Percentiles rank a stretch among this genome's conserved stretches.
These are phyloP conservation scores for Apodemus sylvaticus DNA, from an alignment of 2,113 vertebrate genomes.

Conservation along the genomic window DNA sequence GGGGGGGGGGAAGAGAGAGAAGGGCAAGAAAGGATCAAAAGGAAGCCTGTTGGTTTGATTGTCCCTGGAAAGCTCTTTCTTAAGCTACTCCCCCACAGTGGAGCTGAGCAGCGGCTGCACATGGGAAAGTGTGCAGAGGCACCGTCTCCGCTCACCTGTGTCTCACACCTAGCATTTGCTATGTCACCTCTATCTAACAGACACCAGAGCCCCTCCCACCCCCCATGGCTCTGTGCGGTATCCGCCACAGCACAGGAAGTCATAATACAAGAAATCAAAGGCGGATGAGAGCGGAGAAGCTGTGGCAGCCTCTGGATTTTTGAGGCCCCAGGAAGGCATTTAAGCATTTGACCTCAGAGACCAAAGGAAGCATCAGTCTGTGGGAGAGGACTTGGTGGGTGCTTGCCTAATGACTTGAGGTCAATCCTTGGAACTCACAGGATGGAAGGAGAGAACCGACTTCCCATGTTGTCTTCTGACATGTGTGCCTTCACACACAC, in stretches of 20 bases:
- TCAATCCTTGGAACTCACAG: background rate
- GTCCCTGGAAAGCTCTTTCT: background rate
- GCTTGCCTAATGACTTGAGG: background rate
- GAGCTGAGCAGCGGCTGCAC: background rate
- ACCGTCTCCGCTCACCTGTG: background rate
- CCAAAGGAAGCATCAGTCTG: background rate
- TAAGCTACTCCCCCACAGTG: background rate
- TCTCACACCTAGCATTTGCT: background rate
- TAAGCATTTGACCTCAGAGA: background rate
- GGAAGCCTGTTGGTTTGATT: too few species aligned
- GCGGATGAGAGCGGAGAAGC: background rate
- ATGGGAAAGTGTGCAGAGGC: background rate
- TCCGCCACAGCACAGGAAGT: background rate
- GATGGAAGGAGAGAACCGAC: background rate
- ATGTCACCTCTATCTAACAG: background rate
- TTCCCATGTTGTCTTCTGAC: background rate
- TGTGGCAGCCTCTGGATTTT: background rate
- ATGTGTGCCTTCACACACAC: background rate
- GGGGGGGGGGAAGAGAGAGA: too few species aligned
- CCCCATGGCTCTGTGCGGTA: background rate
- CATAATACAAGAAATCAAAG: background rate
- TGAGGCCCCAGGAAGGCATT: background rate
- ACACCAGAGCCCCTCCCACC: rapidly evolving
- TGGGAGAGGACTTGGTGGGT: background rate
- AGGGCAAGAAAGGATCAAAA: background rate